Percentiles rank a stretch among this genome's conserved stretches.
Conservation (phyloP, 1,140 invertebrate genomes). For the Lanistes nyassanus region DNA sequence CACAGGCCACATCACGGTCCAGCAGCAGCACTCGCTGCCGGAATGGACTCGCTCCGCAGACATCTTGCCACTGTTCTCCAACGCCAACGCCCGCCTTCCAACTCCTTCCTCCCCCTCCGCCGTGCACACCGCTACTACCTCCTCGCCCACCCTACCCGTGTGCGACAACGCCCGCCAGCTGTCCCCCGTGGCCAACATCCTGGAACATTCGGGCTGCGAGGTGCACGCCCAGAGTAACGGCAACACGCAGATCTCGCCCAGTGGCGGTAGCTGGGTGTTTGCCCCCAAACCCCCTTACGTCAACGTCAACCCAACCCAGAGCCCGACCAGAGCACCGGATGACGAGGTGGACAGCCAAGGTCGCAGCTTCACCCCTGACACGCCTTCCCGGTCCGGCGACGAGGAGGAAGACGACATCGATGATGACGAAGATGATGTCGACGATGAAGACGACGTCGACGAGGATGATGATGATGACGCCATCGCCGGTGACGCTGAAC, state of each 20-base stretch:
- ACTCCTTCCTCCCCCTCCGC: neutral
- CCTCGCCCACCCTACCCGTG: neutral
- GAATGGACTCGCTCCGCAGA: conserved; percentile 7
- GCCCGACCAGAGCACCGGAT: neutral
- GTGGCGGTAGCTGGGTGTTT: neutral
- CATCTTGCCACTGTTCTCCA: neutral
- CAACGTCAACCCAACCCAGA: conserved; percentile 28
- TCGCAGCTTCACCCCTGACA: conserved; percentile 17
- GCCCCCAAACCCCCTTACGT: conserved; percentile 4
- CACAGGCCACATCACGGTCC: neutral
- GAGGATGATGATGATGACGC: conserved; percentile 10
- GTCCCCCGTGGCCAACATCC: neutral
- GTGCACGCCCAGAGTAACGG: conserved; percentile 10
- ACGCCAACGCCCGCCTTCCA: neutral
- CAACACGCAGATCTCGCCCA: neutral
- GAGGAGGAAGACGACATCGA: conserved; percentile 30
- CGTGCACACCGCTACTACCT: neutral
- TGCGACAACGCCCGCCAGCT: conserved; percentile 4
- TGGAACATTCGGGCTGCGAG: neutral
- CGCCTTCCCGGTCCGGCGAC: conserved; percentile 33
- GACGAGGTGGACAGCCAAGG: conserved; percentile 23
- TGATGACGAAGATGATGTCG: conserved; percentile 12
- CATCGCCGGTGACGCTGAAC: conserved; percentile 26
- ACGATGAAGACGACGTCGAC: conserved; percentile 24
- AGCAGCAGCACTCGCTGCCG: conserved; percentile 23